phyloP scores from a whole-genome alignment of 92 coral and sea anemone genomes.

The Phenganax stokvisi region DNA sequence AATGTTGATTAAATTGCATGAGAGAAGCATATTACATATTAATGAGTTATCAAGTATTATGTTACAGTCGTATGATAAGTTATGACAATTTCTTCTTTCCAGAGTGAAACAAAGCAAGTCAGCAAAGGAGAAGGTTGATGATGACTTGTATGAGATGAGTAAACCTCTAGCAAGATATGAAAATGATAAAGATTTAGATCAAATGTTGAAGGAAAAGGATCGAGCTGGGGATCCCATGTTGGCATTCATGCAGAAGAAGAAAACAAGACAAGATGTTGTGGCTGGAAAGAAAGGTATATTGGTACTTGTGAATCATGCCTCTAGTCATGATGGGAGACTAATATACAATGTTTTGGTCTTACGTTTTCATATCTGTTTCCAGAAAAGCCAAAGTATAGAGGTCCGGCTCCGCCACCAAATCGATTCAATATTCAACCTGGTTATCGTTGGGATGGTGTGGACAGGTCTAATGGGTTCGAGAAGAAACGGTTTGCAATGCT shows the following conservation, averaged over 20 bases:
- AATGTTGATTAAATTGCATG: no score
- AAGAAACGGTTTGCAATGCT: conserved; percentile 86
- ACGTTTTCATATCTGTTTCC: conserved; percentile 6
- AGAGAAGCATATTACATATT: no score
- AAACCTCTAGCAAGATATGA: conserved; percentile 91
- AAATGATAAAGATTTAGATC: conserved; percentile 77
- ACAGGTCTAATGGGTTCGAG: conserved; percentile 95
- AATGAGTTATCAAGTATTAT: neutral
- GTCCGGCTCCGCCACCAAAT: conserved; percentile 84
- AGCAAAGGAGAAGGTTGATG: conserved; percentile 59
- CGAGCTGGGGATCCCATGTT: conserved; percentile 93
- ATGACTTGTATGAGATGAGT: conserved; percentile 71
- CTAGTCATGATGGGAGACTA: neutral
- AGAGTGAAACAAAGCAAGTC: conserved; percentile 62
- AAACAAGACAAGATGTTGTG: conserved; percentile 48
- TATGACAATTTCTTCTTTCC: neutral
- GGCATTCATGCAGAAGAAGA: conserved; percentile 81
- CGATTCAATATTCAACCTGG: conserved; percentile 85
- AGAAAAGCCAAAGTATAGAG: conserved; percentile 87
- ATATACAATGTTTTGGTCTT: neutral
- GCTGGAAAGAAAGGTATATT: conserved; percentile 77
- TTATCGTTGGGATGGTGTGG: conserved; percentile 98
- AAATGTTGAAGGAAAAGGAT: conserved; percentile 67
- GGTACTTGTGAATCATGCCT: neutral
- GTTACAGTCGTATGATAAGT: neutral